Percentiles rank a stretch among this genome's conserved stretches.
phyloP scores from a whole-genome alignment of 30 jellyfish, hydroid and myxozoan genomes.

The Chrysaora quinquecirrha region DNA sequence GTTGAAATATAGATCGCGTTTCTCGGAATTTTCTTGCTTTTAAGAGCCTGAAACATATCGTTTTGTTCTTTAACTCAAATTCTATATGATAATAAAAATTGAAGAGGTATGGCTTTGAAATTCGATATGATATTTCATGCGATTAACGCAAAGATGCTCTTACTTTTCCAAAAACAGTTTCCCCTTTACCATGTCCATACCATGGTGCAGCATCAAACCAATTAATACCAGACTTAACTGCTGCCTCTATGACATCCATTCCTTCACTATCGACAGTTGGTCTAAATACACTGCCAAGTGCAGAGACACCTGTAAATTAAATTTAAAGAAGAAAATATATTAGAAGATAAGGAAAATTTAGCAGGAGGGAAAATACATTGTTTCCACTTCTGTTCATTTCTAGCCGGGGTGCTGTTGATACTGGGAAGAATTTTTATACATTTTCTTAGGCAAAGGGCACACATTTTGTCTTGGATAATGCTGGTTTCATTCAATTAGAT shows the following conservation, averaged over 20 bases:
- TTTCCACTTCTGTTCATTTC: too few relatives aligned
- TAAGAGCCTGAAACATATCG: constrained; percentile 70
- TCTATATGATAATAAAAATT: background rate
- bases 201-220: constrained; percentile 91
- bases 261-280: constrained; percentile 68
- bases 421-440: too few relatives aligned
- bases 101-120: too few relatives aligned
- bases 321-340: too few relatives aligned
- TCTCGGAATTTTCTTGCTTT: constrained; percentile 72
- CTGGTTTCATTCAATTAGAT: too few relatives aligned
- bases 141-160: background rate
- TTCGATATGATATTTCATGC: too few relatives aligned
- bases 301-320: constrained; percentile 88
- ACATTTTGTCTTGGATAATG: too few relatives aligned
- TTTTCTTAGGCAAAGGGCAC: too few relatives aligned
- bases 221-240: constrained; percentile 76
- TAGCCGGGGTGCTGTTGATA: too few relatives aligned
- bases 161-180: constrained; percentile 81
- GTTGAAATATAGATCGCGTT: constrained; percentile 88
- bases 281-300: constrained; percentile 84
- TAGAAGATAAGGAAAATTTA: too few relatives aligned
- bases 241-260: constrained; percentile 72
- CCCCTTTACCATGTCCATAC: constrained; percentile 86
- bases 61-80: background rate
- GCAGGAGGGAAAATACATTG: too few relatives aligned